Base-by-base conservation (phyloP, 2,888 invertebrate genomes). In the Dynastes maya region DNA sequence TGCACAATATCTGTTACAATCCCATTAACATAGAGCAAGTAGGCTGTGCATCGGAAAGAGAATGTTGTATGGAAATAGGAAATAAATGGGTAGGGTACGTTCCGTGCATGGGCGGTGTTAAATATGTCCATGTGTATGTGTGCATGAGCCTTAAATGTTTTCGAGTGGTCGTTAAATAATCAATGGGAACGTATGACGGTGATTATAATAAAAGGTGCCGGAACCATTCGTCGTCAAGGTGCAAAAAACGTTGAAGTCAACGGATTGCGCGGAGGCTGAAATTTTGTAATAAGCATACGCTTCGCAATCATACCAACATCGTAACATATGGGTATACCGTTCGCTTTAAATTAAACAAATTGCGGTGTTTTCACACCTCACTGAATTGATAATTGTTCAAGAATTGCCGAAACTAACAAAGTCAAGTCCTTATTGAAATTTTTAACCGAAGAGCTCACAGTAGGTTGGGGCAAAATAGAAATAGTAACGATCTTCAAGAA, bases 101-200 rank as follows among this genome's bases (percentile, higher is more conserved):
- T 70, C 71, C 64, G 64, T 74, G 63, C 78, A 77, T 77, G 77
- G 74, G 77, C 77, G 77, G 78, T 61, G 78, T 75, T 75, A 78
- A 75, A 68, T 68, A 78, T 75, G 55, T 55, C 22, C 22, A 68
- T 78, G 58, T 67, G 67, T 55, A 22, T 55, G 75, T 78, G 58
- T 67, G 67, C 58, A 58, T 78, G 77, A 77, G 75, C 78, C 78
- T 78, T 78, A 80, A 80, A 80, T 72, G 80, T 71, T 76, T 74
- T 77, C 77, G 80, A 78, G 80, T 80, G 80, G 80, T 78, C 80
- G 78, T 78, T 70, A 78, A 78, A 78, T 78, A 79, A 79, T 78
- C 77, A 79, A 77, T 78, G 77, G 77, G 45, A 79, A 79, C 79
- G 76, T 55, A 55, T 78, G 45, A 45, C 45, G 76, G 68, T 78